Evolutionary conservation across 2,888 invertebrate genomes (phyloP).

Genomic region (Heliconius charithonia): DNA sequence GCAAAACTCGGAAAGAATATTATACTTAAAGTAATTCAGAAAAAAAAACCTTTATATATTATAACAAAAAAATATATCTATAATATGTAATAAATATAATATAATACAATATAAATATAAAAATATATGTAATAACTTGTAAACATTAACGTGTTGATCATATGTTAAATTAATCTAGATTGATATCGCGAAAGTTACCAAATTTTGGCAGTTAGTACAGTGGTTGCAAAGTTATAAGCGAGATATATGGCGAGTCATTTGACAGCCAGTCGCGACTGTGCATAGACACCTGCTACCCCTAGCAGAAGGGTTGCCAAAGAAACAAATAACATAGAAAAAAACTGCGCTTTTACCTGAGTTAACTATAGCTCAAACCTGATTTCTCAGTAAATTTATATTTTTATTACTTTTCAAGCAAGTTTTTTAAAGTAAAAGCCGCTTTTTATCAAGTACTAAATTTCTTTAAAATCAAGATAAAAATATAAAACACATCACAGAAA

Average conservation of each 20-base stretch:
- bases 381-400: not conserved
- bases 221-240: constrained; percentile 24
- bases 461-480: not conserved
- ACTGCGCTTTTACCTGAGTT: not conserved
- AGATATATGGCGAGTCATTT: constrained; percentile 31
- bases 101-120: too few species aligned
- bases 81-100: too few species aligned
- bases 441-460: not conserved
- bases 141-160: too few species aligned
- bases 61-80: too few species aligned
- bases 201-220: constrained; percentile 21
- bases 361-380: not conserved
- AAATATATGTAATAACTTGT: too few species aligned
- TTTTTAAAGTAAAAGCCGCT: not conserved
- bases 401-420: not conserved
- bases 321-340: constrained; percentile 9
- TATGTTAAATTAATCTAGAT: constrained; percentile 18
- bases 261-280: constrained; percentile 14
- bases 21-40: too few species aligned
- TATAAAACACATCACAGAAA: too few species aligned
- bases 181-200: constrained; percentile 15
- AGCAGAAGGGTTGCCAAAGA: not conserved
- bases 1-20: too few species aligned
- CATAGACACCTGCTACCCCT: constrained; percentile 24
- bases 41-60: too few species aligned